Percentiles rank a stretch among this genome's conserved stretches.
phyloP scores from a whole-genome alignment of 2,113 vertebrate species.

The Sapayoa aenigma region DNA sequence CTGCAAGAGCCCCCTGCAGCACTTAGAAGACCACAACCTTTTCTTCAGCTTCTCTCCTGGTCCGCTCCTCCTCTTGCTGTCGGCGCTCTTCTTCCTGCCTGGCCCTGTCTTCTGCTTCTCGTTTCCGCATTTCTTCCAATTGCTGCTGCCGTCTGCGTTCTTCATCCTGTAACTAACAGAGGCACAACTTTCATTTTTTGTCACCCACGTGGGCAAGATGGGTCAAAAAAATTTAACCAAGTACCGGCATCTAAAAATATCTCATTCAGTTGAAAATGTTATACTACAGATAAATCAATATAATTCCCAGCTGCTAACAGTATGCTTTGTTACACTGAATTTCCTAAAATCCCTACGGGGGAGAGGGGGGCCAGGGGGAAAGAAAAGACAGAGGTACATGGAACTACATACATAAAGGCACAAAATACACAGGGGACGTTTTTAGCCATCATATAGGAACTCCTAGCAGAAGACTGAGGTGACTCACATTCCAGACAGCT shows the following conservation, averaged over 20 bases:
- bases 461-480: neutral
- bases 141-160: conserved; percentile 93
- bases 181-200: neutral
- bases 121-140: conserved; percentile 90
- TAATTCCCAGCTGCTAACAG: neutral
- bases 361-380: too few species aligned
- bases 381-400: rapidly evolving
- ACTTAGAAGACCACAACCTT: conserved; percentile 82
- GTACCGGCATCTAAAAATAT: neutral
- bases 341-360: neutral
- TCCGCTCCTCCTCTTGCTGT: conserved; percentile 89
- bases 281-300: neutral
- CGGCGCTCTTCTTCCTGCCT: conserved; percentile 90
- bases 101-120: conserved; percentile 90
- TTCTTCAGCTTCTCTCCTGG: conserved; percentile 86
- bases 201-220: rapidly evolving
- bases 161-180: conserved; percentile 93
- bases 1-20: neutral
- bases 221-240: neutral
- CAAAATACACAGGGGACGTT: neutral
- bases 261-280: neutral
- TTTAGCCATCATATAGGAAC: neutral
- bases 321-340: neutral
- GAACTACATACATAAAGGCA: neutral
- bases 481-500: neutral